Evolutionary conservation across 2,797 vertebrate genomes (phyloP), one percentile per base, ranked within the genome.

Genomic region (Chaunax sp.): DNA sequence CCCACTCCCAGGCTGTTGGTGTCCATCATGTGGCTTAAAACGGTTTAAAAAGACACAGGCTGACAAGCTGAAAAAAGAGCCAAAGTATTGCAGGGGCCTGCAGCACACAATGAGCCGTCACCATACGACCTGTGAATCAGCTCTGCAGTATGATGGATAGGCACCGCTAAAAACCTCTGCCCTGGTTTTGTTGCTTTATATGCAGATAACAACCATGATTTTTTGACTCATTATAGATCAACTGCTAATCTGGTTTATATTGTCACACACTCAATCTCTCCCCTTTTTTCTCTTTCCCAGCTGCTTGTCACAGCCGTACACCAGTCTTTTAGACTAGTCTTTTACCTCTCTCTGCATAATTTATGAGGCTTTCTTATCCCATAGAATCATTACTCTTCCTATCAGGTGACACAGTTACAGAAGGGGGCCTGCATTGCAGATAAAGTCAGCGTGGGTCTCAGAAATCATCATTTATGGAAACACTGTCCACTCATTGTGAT

Each of bases 361-460:
- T 68, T 67, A 84, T 76, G 64, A 74, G 47, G 30, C 52, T 20
- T 55, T 72, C 33, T 59, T 66, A 37, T 61, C 69, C 63, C 38
- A 22, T 45, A 63, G 58, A 79, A 30, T 69, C 69, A 78, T 82
- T 78, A 65, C 40, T 67, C 43, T 75, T 55, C 69, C 66, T 30
- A 62, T 80, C 77, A 78, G 71, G 75, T 77, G 72, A 83, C 64
- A 72, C 56, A 56, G 58, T 78, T 82, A 59, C 54, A 54, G 35
- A 23, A 54, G 65, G 72, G 54, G 30, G 59, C 46, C 59, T 20
- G 66, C 52, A 33, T 9, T 26, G 7, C 50, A 72, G 69, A 72
- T 53, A 72, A 18, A 60, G 55, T 35, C 64, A 61, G n/a, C 5
- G 13, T 30, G 64, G 63, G 65, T 13, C 66, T 53, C 65, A 33